Evolutionary conservation across 2,797 vertebrate species (phyloP).

Genomic region (Sebastes kiyomatsui): DNA sequence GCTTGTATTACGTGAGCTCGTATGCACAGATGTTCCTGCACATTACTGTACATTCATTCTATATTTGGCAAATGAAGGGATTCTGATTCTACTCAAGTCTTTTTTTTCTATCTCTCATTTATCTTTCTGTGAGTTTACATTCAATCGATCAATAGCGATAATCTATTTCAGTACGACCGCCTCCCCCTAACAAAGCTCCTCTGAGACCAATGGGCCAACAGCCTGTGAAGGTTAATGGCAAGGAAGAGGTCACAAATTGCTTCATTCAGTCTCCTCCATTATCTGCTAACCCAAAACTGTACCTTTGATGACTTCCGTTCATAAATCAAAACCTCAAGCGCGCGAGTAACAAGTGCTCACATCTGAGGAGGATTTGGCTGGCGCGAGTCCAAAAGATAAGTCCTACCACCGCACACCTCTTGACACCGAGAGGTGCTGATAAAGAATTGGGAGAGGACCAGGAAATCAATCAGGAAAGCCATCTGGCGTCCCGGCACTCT

Average conservation of each 20-base stretch:
- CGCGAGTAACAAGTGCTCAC: constrained; percentile 20
- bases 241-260: constrained; percentile 51
- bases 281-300: constrained; percentile 44
- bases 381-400: constrained; percentile 26
- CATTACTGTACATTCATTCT: constrained; percentile 1
- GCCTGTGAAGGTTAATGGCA: constrained; percentile 53
- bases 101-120: constrained; percentile 14
- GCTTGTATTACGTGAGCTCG: not conserved
- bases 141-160: constrained; percentile 46
- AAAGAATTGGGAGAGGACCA: constrained; percentile 52
- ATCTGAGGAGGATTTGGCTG: constrained; percentile 28
- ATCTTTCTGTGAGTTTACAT: constrained; percentile 23
- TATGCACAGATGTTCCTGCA: constrained; percentile 1
- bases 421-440: constrained; percentile 40
- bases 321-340: constrained; percentile 49
- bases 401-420: constrained; percentile 9
- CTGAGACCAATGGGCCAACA: constrained; percentile 20
- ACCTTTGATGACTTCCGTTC: constrained; percentile 27
- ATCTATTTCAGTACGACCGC: constrained; percentile 28
- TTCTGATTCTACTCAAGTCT: constrained; percentile 4
- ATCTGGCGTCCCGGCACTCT: constrained; percentile 59
- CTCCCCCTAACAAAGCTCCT: constrained; percentile 21
- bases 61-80: constrained; percentile 39
- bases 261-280: constrained; percentile 45
- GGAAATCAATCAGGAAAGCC: constrained; percentile 62